Conservation (phyloP, 2,888 invertebrate species). For the Exephanes ischioxanthus region DNA sequence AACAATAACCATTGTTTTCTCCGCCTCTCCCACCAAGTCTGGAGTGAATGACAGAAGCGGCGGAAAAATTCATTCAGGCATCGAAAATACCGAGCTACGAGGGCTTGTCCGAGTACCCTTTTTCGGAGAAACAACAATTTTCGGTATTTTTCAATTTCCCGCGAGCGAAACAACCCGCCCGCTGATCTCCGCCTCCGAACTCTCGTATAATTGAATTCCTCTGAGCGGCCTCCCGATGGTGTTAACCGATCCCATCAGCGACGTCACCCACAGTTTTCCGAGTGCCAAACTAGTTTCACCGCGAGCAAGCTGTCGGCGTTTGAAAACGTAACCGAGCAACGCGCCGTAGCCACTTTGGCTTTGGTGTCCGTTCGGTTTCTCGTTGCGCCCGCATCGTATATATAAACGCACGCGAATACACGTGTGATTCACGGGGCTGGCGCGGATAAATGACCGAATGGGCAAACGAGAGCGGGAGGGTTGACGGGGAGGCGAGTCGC, state of each 20-base stretch:
- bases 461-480: conserved; percentile 55
- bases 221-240: neutral
- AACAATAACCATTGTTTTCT: too few species aligned
- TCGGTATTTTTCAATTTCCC: too few species aligned
- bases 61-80: too few species aligned
- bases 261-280: neutral
- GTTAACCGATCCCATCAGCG: neutral
- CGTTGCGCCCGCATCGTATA: conserved; percentile 3
- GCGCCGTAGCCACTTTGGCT: conserved; percentile 15
- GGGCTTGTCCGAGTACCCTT: too few species aligned
- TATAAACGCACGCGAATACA: conserved; percentile 67
- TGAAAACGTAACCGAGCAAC: conserved; percentile 19
- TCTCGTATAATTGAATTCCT: neutral
- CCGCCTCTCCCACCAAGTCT: too few species aligned
- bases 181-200: too few species aligned
- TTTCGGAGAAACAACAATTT: too few species aligned
- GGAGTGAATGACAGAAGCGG: too few species aligned
- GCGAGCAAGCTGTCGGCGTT: neutral
- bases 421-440: conserved; percentile 67
- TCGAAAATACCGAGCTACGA: too few species aligned
- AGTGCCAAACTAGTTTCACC: neutral
- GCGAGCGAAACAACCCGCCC: too few species aligned
- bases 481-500: conserved; percentile 40
- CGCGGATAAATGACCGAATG: conserved; percentile 48
- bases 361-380: conserved; percentile 5